Evolutionary conservation across 2,888 invertebrate genomes (phyloP), one percentile per base, ranked within the genome.

Genomic region (Lottia gigantea): DNA sequence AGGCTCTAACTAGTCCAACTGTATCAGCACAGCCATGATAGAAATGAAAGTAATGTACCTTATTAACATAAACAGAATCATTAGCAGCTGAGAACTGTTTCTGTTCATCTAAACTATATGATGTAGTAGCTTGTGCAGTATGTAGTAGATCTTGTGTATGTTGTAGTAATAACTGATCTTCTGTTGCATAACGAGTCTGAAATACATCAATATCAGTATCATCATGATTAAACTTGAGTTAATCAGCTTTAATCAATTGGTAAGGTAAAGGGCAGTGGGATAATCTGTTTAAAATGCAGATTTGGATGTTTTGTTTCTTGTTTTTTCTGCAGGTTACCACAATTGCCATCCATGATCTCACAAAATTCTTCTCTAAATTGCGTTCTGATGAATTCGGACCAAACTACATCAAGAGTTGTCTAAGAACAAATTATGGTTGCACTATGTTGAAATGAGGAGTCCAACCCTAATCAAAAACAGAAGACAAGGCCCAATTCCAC

Each of bases 21-120:
- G n/a, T n/a, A n/a, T n/a, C n/a, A n/a, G n/a, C n/a, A n/a, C n/a
- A n/a, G n/a, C n/a, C n/a, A n/a, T n/a, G n/a, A n/a, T n/a, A n/a
- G n/a, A n/a, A n/a, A n/a, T n/a, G n/a, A n/a, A n/a, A n/a, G n/a
- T n/a, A n/a, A n/a, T n/a, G n/a, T 88, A 93, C 94, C 78, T 94
- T 93, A 89, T 95, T 94, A 85, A 95, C 92, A 86, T 93, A 97
- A 80, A 96, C 89, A 2, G 94, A 92, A 86, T 96, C 95, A 87
- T 92, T 96, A 80, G 92, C 94, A 91, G 66, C 94, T 91, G 71
- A 83, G 63, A 94, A 80, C 47, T 92, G 90, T 89, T 95, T 95
- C 77, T 95, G 89, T 76, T 91, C 90, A 4, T 91, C 90, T 47
- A 89, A 76, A 80, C 73, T 76, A 83, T 86, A 81, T 8, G 46